phyloP scores from a whole-genome alignment of 2,113 vertebrate species.

The Toxostoma redivivum region DNA sequence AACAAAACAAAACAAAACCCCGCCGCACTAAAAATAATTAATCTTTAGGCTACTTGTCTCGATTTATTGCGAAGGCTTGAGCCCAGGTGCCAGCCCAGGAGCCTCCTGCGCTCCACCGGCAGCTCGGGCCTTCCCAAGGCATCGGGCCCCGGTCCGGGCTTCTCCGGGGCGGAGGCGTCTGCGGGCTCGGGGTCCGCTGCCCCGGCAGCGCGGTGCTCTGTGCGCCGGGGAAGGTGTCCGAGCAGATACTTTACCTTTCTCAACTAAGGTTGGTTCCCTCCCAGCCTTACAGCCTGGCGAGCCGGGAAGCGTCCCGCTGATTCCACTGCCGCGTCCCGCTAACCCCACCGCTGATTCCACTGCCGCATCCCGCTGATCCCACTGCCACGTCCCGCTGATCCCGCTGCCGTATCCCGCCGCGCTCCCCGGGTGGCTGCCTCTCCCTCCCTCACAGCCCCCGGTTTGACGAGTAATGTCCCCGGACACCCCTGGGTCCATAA shows the following conservation, averaged over 20 bases:
- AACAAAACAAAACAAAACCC: neutral
- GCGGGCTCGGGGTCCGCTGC: neutral
- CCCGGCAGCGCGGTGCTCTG: neutral
- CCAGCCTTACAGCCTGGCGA: neutral
- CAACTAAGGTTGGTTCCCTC: neutral
- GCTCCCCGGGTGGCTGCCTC: neutral
- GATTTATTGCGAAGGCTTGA: neutral
- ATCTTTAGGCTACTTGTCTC: slow-evolving; percentile 64
- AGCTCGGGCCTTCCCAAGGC: neutral
- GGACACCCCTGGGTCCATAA: neutral
- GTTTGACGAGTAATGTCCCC: neutral
- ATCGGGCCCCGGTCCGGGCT: neutral
- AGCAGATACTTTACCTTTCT: neutral
- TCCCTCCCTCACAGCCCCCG: neutral
- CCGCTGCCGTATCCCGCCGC: neutral
- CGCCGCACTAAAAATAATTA: slow-evolving; percentile 17
- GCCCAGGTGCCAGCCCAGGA: neutral
- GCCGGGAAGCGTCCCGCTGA: too few relatives aligned
- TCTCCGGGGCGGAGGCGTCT: too few relatives aligned
- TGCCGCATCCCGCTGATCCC: too few relatives aligned
- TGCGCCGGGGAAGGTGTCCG: neutral
- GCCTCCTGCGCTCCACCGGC: neutral
- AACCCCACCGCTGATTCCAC: neutral
- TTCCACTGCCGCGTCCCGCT: neutral
- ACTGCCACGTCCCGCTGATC: too few relatives aligned